Percentiles rank a stretch among this genome's conserved stretches.
These are phyloP conservation scores for Chromobotia macracanthus DNA, from an alignment of 2,797 vertebrate genomes.

Conservation along the genomic window DNA sequence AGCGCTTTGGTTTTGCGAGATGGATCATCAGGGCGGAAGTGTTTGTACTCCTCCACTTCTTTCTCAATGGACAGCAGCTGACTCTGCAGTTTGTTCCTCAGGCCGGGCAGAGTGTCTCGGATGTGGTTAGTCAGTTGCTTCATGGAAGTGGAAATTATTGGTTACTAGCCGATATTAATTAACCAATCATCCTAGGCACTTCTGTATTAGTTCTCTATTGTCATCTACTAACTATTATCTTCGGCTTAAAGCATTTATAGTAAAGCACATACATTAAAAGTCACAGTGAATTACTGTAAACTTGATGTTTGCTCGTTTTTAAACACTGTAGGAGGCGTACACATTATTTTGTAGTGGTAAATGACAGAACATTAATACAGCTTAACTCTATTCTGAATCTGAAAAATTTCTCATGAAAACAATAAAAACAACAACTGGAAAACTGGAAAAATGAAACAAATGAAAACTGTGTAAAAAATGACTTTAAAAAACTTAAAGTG, in stretches of 20 bases:
- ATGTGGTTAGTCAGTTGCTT: slow-evolving; percentile 98
- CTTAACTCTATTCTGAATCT: neutral
- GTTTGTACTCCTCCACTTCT: slow-evolving; percentile 95
- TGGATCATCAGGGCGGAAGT: slow-evolving; percentile 91
- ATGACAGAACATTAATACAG: too few species aligned
- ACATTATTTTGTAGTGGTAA: too few species aligned
- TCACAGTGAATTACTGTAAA: too few species aligned
- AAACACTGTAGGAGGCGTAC: too few species aligned
- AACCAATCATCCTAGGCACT: neutral
- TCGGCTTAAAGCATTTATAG: too few species aligned
- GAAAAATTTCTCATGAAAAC: neutral
- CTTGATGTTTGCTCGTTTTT: too few species aligned
- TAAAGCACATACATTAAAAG: too few species aligned
- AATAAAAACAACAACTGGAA: neutral
- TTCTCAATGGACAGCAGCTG: slow-evolving; percentile 97
- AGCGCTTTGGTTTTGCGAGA: slow-evolving; percentile 95
- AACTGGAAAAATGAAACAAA: neutral
- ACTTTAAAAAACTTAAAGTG: neutral
- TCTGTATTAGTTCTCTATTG: neutral
- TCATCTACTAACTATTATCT: neutral
- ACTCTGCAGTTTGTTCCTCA: slow-evolving; percentile 92
- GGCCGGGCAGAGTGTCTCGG: slow-evolving; percentile 88
- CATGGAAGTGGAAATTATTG: slow-evolving; percentile 5
- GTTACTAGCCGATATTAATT: neutral
- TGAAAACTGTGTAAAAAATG: neutral